Base-by-base conservation (phyloP, 1,140 invertebrate species). In the Harlomillsia oculata region DNA sequence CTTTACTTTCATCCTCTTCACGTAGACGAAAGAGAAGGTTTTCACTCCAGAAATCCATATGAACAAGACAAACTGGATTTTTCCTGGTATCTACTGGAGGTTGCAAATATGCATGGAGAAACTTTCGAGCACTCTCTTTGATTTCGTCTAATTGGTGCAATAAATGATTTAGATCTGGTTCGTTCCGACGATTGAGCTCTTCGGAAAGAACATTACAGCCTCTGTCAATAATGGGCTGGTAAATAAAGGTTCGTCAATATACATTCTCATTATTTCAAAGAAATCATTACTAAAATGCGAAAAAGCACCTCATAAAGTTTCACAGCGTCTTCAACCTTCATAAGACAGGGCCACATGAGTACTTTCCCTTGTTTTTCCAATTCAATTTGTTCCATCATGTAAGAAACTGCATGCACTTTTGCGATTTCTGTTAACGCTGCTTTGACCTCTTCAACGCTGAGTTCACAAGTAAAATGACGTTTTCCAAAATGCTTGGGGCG, bases 11-110 rank as follows among this genome's bases (percentile, higher is more conserved):
- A 28, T 72, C 74, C 34, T 78, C 74, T 0, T 67, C 65, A 8
- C 64, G 69, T 59, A 80, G 76, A 29, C 74, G 72, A 64, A 88
- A 86, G 48, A 85, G 72, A 9, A 87, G 71, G 71, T 87, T 87
- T 58, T 85, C 85, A 67, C 82, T 83, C 84, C 84, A 87, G 68
- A 86, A 87, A 66, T 87, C 85, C 0, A 83, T 86, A 67, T 87
- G 84, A 0, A 83, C 84, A 49, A 83, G n/a, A 41, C 60, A 62
- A 6, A 18, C n/a, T n/a, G n/a, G n/a, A n/a, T n/a, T n/a, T n/a
- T n/a, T n/a, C n/a, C n/a, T n/a, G n/a, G n/a, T n/a, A n/a, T n/a
- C n/a, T n/a, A n/a, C n/a, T n/a, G n/a, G n/a, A n/a, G n/a, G n/a
- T n/a, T n/a, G n/a, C n/a, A n/a, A n/a, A n/a, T n/a, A n/a, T n/a